A percentile compares a stretch with the other conserved stretches of the same genome.
phyloP scores from a whole-genome alignment of 2,888 invertebrate species.

The Poecilobothrus nobilitatus region DNA sequence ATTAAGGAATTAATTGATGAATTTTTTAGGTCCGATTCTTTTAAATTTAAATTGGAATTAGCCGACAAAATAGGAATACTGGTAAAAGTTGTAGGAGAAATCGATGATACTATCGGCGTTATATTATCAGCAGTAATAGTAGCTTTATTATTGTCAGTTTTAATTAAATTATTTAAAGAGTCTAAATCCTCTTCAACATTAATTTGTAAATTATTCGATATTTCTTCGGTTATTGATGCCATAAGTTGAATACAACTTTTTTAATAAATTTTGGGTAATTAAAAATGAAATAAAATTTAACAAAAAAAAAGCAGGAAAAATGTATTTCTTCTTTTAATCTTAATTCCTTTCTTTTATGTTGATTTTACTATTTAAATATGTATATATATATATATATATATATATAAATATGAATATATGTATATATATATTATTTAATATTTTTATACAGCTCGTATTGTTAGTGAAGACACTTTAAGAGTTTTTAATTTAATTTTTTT shows the following conservation, averaged over 20 bases:
- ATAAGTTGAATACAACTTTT: constrained; percentile 27
- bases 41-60: constrained; percentile 13
- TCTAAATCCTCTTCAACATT: background rate
- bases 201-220: constrained; percentile 22
- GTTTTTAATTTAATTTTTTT: constrained; percentile 12
- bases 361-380: background rate
- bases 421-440: background rate
- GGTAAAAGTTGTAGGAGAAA: constrained; percentile 12
- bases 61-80: constrained; percentile 13
- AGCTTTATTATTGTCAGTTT: constrained; percentile 24
- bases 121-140: constrained; percentile 14
- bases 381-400: background rate
- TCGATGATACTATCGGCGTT: background rate
- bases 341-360: background rate
- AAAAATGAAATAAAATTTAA: constrained; percentile 10
- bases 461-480: constrained; percentile 20
- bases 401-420: background rate
- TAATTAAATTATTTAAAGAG: constrained; percentile 12
- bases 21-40: constrained; percentile 11
- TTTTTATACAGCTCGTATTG: constrained; percentile 10
- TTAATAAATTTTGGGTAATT: constrained; percentile 8
- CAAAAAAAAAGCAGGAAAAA: constrained; percentile 7
- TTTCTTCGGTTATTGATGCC: constrained; percentile 30
- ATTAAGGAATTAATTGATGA: constrained; percentile 3
- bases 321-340: background rate